Conservation (phyloP, 2,888 invertebrate species). For the Eupithecia tripunctaria region DNA sequence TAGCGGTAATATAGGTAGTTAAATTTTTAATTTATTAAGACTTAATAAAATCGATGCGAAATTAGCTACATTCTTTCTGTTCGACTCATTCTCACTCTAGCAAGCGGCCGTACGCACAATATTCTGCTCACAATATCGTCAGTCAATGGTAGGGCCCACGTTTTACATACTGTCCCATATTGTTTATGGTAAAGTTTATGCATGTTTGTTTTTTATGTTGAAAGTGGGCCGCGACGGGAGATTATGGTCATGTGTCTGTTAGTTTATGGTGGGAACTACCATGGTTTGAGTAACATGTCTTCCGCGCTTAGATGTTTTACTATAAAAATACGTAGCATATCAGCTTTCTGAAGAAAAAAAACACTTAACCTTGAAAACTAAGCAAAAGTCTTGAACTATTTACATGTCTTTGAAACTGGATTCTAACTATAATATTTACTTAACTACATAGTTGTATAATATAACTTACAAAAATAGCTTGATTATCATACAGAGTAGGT, state of each 20-base stretch:
- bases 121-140: not conserved
- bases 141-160: slow-evolving; percentile 44
- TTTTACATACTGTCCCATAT: slow-evolving; percentile 49
- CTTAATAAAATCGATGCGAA: too few species aligned
- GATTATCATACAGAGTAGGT: too few species aligned
- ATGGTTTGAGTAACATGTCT: slow-evolving; percentile 17
- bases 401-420: not conserved
- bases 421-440: not conserved
- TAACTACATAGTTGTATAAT: too few species aligned
- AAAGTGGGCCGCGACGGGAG: slow-evolving; percentile 67
- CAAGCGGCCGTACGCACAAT: not conserved
- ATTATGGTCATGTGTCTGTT: slow-evolving; percentile 57
- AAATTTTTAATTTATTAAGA: not conserved
- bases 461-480: too few species aligned
- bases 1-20: not conserved
- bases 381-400: not conserved
- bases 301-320: not conserved
- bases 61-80: not conserved
- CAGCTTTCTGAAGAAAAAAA: not conserved
- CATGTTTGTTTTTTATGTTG: slow-evolving; percentile 65
- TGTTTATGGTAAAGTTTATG: slow-evolving; percentile 60
- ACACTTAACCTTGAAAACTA: not conserved
- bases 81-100: slow-evolving; percentile 8
- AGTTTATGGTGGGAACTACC: slow-evolving; percentile 58
- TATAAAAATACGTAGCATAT: not conserved